A percentile compares a stretch with the other conserved stretches of the same genome.
Evolutionary conservation across 2,888 invertebrate species (phyloP).

Genomic region (Machimus rusticus): DNA sequence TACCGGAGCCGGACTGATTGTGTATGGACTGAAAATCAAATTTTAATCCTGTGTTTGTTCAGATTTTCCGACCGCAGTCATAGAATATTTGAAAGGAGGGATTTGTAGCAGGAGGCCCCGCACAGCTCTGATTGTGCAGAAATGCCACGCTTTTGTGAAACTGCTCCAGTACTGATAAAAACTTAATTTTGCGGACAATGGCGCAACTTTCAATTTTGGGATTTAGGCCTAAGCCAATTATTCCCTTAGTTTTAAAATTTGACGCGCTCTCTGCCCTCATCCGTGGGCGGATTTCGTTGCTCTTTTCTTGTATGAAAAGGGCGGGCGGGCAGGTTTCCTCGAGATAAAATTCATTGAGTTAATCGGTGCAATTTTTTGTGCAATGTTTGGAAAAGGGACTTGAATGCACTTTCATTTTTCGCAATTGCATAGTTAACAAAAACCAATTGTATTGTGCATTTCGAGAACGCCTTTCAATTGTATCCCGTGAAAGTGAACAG

Average conservation of each 20-base stretch:
- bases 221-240: slow-evolving; percentile 44
- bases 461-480: slow-evolving; percentile 15
- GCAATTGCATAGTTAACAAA: not conserved
- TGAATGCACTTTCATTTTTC: slow-evolving; percentile 2
- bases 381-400: not conserved
- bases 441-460: not conserved
- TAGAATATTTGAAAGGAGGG: slow-evolving; percentile 25
- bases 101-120: not conserved
- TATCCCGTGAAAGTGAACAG: slow-evolving; percentile 30
- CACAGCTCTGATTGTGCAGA: slow-evolving; percentile 35
- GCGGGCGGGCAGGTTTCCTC: not conserved
- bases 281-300: not conserved
- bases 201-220: slow-evolving; percentile 40
- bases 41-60: slow-evolving; percentile 36
- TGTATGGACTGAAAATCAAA: not conserved
- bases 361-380: not conserved
- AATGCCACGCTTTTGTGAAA: slow-evolving; percentile 44
- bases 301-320: not conserved
- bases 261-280: not conserved
- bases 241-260: slow-evolving; percentile 27
- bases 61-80: slow-evolving; percentile 34
- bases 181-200: slow-evolving; percentile 40
- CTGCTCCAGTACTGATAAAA: slow-evolving; percentile 43
- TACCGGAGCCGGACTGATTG: not conserved
- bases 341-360: not conserved